Evolutionary conservation across 2,113 vertebrate species (phyloP).

Genomic region (Tachycineta bicolor): DNA sequence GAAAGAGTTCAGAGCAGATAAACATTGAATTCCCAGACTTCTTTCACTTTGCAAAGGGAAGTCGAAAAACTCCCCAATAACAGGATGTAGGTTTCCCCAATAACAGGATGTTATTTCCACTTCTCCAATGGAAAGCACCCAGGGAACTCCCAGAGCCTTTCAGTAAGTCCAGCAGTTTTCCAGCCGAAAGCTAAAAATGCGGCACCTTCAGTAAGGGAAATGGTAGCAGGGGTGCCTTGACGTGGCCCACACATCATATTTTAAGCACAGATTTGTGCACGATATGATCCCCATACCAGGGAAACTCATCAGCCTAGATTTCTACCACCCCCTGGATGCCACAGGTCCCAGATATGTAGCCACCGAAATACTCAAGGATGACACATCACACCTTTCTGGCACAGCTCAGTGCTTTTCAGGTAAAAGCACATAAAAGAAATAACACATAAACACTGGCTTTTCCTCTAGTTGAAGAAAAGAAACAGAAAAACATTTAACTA

Average conservation of each 20-base stretch:
- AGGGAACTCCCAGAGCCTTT: neutral
- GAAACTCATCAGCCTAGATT: neutral
- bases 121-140: neutral
- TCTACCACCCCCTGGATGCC: neutral
- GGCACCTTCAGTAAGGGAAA: neutral
- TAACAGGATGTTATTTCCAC: neutral
- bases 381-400: fast-evolving
- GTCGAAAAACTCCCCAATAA: neutral
- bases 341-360: neutral
- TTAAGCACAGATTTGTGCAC: neutral
- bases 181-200: slow-evolving; percentile 8
- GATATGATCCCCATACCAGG: neutral
- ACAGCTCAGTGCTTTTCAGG: neutral
- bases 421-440: neutral
- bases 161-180: neutral
- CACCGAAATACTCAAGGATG: fast-evolving
- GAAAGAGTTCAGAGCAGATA: neutral
- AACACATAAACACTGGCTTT: neutral
- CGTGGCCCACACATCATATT: fast-evolving
- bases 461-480: neutral
- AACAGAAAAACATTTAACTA: neutral
- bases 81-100: neutral
- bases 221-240: neutral
- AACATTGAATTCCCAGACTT: neutral
- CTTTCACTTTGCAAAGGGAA: neutral